A percentile compares a stretch with the other conserved stretches of the same genome.
Evolutionary conservation across 2,113 vertebrate species (phyloP).

Genomic region (Tonatia bakeri): DNA sequence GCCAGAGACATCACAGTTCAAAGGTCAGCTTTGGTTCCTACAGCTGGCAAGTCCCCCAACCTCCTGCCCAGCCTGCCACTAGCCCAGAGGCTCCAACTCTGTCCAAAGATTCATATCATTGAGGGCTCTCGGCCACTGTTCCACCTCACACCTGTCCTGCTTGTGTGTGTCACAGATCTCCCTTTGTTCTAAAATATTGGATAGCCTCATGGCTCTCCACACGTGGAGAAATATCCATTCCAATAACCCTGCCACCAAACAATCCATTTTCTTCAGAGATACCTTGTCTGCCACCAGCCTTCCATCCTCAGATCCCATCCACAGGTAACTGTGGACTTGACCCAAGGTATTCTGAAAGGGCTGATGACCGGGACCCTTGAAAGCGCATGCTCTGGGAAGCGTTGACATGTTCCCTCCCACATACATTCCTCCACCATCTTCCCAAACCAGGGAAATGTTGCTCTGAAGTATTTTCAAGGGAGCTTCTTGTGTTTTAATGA

Average conservation of each 20-base stretch:
- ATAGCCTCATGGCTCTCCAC: not conserved
- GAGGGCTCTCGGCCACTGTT: not conserved
- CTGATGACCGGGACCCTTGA: not conserved
- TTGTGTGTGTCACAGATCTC: not conserved
- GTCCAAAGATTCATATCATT: constrained; percentile 44
- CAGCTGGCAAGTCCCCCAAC: not conserved
- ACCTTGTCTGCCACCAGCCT: not conserved
- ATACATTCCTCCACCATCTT: not conserved
- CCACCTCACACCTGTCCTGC: not conserved
- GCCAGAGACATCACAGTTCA: not conserved
- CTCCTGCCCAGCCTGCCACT: not conserved
- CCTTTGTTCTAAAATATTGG: not conserved
- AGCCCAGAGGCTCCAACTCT: constrained; percentile 12
- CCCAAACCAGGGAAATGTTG: constrained; percentile 40
- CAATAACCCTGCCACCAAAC: not conserved
- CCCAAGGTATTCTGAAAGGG: constrained; percentile 32
- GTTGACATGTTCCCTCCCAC: not conserved
- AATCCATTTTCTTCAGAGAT: constrained; percentile 1
- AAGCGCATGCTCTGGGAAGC: not conserved
- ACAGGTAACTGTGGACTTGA: not conserved
- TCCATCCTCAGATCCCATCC: not conserved
- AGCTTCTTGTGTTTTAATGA: constrained; percentile 66
- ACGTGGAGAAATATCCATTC: not conserved
- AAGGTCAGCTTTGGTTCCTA: not conserved
- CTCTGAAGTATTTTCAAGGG: constrained; percentile 66